phyloP scores from a whole-genome alignment of 37 sponge, comb jelly and placozoan species.

The Aplysina aerophoba region DNA sequence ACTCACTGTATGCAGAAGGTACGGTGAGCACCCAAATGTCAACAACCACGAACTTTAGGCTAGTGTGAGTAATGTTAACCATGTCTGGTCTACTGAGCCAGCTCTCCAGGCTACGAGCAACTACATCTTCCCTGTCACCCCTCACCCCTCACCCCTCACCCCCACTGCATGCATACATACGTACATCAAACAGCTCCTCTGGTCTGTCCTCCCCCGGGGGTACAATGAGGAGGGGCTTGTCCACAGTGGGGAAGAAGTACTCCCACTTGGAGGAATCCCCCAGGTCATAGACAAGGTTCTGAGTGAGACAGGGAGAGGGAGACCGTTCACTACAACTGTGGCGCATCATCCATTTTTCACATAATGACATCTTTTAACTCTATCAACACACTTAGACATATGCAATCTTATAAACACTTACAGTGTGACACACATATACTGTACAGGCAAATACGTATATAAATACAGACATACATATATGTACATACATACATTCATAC shows the following conservation, averaged over 20 bases:
- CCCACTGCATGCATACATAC: background rate
- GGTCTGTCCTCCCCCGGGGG: constrained; percentile 69
- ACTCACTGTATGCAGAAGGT: no score
- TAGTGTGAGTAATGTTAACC: no score
- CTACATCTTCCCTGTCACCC: background rate
- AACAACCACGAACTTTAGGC: no score
- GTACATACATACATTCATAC: constrained; percentile 17
- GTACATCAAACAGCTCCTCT: background rate
- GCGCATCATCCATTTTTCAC: background rate
- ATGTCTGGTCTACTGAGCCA: no score
- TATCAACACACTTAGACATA: no score
- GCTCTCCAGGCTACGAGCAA: no score
- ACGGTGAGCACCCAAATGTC: no score
- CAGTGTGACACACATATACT: background rate
- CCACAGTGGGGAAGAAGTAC: constrained; percentile 92
- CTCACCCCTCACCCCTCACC: background rate
- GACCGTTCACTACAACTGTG: background rate
- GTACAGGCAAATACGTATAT: background rate
- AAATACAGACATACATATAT: background rate
- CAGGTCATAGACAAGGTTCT: constrained; percentile 91
- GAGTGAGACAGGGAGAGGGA: background rate
- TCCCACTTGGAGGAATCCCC: constrained; percentile 95
- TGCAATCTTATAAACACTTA: background rate
- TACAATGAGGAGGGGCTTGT: constrained; percentile 79
- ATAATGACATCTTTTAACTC: no score